These are phyloP conservation scores for Sternotherus odoratus DNA, from an alignment of 2,797 vertebrate species.

Conservation along the genomic window DNA sequence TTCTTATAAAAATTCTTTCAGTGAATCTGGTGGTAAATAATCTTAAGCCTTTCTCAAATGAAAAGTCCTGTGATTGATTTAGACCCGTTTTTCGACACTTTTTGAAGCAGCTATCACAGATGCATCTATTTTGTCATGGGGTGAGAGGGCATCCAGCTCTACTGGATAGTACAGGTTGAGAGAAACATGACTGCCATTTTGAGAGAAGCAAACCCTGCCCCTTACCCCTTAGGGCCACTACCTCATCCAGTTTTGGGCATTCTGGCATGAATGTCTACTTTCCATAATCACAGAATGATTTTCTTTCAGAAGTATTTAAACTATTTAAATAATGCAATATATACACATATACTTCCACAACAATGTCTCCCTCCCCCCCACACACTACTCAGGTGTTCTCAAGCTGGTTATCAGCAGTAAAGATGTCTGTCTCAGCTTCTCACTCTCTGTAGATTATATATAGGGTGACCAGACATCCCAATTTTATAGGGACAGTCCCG, in stretches of 20 bases:
- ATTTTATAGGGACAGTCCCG: too few species aligned
- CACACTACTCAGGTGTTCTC: not conserved
- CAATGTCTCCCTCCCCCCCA: too few species aligned
- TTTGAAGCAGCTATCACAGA: not conserved
- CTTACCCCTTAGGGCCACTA: not conserved
- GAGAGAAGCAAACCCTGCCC: not conserved
- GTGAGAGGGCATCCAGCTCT: not conserved
- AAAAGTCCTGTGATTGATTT: not conserved
- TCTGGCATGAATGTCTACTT: not conserved
- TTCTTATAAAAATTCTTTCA: not conserved
- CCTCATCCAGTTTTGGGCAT: not conserved
- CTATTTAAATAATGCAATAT: not conserved
- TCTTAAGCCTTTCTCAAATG: not conserved
- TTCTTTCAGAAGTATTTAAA: not conserved
- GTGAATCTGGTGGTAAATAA: rapidly evolving
- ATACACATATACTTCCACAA: not conserved
- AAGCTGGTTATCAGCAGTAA: not conserved
- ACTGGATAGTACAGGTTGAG: not conserved
- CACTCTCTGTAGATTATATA: not conserved
- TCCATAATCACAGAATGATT: not conserved
- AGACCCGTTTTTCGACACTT: not conserved
- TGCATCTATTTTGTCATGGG: not conserved
- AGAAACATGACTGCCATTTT: not conserved
- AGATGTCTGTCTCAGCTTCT: not conserved
- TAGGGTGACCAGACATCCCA: too few species aligned